Base-by-base conservation (phyloP, 2,888 invertebrate genomes). In the Tetanocera ferruginea region DNA sequence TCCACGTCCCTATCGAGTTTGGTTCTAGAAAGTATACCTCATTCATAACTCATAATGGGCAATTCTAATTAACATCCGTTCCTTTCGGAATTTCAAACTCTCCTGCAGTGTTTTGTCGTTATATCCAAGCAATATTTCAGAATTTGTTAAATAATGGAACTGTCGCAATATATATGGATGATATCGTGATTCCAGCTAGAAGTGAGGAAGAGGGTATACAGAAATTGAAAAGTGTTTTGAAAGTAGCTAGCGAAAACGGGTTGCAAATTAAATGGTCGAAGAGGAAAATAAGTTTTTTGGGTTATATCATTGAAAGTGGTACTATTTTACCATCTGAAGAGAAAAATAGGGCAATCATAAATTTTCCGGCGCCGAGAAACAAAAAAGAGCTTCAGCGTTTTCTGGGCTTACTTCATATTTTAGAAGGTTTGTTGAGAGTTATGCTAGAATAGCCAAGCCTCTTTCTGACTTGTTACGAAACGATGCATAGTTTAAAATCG, bases 391-490 rank as follows among this genome's bases (percentile, higher is more conserved):
- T 79, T 4, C 79, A 79, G 52, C 49, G 76, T 37, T 81, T 80
- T 64, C 43, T 80, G n/a, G 81, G 81, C 14, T 69, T 80, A 81
- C 81, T 0, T 80, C 80, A 0, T 82, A 80, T 57, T 79, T 81
- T 23, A 57, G 80, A 25, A 76, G 81, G 25, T 80, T 81, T 66
- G 73, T 80, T 6, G 37, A 70, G 55, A 43, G 72, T 43, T 80
- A 77, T 28, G 79, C 87, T 1, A 57, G 81, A 34, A 84, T 87
- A 19, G 87, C 88, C 3, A 79, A 78, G 25, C 75, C 80, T 4
- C 52, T 80, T n/a, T 70, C 77, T 0, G 76, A 81, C 57, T n/a
- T 80, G 17, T 25, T 80, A 14, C 55, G 80, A 28, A 86, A 84
- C 60, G 70, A 82, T 72, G 62, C 51, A 5, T 57, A 74, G 14